Evolutionary conservation across 2,113 vertebrate genomes (phyloP), one percentile per base, ranked within the genome.

Genomic region (Mastomys coucha): DNA sequence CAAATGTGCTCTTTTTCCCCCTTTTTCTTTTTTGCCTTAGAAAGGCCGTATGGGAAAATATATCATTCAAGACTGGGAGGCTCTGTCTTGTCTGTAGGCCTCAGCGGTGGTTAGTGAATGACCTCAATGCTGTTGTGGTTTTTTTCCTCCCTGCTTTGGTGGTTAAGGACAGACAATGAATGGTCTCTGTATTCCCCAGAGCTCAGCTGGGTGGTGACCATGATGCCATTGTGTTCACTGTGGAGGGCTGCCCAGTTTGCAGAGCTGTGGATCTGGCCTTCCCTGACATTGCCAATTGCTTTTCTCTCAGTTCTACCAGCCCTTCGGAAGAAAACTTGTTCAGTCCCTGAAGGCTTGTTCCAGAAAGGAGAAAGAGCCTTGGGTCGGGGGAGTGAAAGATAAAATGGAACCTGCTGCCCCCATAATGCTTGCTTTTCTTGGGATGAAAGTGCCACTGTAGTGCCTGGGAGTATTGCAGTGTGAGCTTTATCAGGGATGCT

Each of bases 151-250:
- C 88, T 65, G 28, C 92, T 73, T 76, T 72, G 77, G 94, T 56
- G 84, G 11, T 42, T 95, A 78, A 87, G 82, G 73, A 78, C 88
- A 49, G 60, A 97, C 87, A 95, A 58, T 96, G 91, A 90, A 85
- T 75, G 0, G 26, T 20, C 77, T 45, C 75, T 98, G 96, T 87
- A 49, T 69, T 91, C 90, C 75, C 88, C 77, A 12, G 1, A 20
- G 72, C 51, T 98, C 96, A 80, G 73, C 96, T 98, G 96, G 97
- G 95, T 75, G 89, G 88, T 89, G 84, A 1, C 77, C 56, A 26
- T 97, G 94, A 78, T 97, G 91, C 82, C 91, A 97, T 97, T 98
- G 97, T 97, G 67, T 91, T 97, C 58, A 0, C 90, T 90, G 88
- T 92, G 96, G 63, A 73, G 95, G 49, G 91, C 94, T 95, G 93